Conservation (phyloP, 2,113 vertebrate species). For the Sander lucioperca region DNA sequence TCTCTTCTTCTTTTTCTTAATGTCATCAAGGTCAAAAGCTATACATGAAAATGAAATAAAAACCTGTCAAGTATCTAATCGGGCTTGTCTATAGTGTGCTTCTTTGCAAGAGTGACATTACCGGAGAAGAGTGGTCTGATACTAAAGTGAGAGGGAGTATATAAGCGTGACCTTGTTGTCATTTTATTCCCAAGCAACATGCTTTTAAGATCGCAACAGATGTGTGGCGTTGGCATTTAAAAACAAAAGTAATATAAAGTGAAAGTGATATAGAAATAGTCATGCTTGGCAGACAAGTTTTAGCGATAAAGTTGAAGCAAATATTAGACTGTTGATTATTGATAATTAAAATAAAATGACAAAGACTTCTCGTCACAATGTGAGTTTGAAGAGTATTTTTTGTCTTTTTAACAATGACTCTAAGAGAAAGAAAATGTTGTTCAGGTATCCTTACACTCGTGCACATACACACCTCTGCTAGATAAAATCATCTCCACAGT, state of each 20-base stretch:
- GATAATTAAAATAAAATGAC: not conserved
- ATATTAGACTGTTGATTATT: not conserved
- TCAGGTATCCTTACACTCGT: not conserved
- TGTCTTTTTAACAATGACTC: not conserved
- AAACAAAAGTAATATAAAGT: not conserved
- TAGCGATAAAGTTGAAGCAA: not conserved
- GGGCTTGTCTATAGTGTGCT: not conserved
- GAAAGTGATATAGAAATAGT: not conserved
- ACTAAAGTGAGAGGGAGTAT: conserved; percentile 11
- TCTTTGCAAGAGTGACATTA: conserved; percentile 11
- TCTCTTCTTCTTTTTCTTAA: not conserved
- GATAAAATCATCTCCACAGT: conserved; percentile 32
- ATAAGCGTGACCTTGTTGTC: conserved; percentile 26
- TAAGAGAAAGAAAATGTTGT: not conserved
- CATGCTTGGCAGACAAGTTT: not conserved
- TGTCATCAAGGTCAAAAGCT: conserved; percentile 1
- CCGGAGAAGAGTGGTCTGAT: conserved; percentile 15
- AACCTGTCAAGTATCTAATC: not conserved
- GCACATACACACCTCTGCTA: not conserved
- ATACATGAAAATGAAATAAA: not conserved
- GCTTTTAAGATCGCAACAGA: conserved; percentile 11
- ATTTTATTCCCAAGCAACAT: conserved; percentile 40
- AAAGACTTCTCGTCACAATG: not conserved
- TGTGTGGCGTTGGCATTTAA: not conserved
- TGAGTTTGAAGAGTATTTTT: not conserved